Percentiles rank a stretch among this genome's conserved stretches.
phyloP scores from a whole-genome alignment of 2,113 vertebrate genomes.

The Gallinago paraguaiae region DNA sequence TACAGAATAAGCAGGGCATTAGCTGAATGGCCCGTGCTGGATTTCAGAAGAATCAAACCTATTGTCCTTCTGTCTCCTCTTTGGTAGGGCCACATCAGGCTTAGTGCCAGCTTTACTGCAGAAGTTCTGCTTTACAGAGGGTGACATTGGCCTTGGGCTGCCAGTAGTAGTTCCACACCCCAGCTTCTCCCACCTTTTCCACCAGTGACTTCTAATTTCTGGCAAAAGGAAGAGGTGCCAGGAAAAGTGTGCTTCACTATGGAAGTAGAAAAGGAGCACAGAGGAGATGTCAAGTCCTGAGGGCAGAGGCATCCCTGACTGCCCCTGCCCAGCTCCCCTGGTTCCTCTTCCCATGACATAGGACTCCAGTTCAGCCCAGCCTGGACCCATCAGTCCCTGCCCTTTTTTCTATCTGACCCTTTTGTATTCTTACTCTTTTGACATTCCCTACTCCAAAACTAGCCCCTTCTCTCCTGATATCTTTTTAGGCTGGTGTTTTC shows the following conservation, averaged over 20 bases:
- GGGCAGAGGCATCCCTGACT: neutral
- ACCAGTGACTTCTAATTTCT: neutral
- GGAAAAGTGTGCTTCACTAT: neutral
- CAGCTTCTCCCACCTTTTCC: rapidly evolving
- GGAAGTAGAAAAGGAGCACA: neutral
- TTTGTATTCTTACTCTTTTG: neutral
- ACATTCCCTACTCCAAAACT: neutral
- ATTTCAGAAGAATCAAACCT: neutral
- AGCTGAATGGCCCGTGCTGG: neutral
- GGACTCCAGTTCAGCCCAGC: neutral
- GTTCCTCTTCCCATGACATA: neutral
- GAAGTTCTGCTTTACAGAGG: neutral
- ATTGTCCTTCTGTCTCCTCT: neutral
- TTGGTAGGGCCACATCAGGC: neutral
- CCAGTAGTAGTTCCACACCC: neutral
- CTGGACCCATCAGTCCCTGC: neutral
- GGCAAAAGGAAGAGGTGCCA: neutral
- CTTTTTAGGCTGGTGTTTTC: rapidly evolving
- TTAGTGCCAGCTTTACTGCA: neutral
- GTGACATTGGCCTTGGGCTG: neutral
- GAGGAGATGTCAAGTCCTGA: neutral
- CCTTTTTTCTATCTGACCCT: neutral
- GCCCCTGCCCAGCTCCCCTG: neutral
- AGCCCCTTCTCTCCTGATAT: neutral
- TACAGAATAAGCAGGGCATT: neutral